Base-by-base conservation (phyloP, 1,140 invertebrate species). In the Atta texana region DNA sequence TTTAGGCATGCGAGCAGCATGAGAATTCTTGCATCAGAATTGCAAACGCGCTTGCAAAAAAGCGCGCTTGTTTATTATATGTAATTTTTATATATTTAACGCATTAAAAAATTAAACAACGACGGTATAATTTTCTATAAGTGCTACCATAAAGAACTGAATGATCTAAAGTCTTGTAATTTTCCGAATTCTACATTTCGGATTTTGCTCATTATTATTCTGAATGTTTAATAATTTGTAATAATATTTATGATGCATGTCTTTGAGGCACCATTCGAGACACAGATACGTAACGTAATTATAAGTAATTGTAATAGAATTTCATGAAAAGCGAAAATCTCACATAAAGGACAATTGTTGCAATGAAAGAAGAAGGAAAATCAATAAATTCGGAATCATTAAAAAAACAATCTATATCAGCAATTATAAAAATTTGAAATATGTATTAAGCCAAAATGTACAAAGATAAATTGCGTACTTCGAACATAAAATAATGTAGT, bases 111-210 rank as follows among this genome's bases (percentile, higher is more conserved):
- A 59, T 57, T 75, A 59, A 0, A 21, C 6, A 39, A 14, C 14
- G n/a, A 59, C 28, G 24, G 39, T n/a, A 18, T 69, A 64, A 64
- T 51, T 75, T 28, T 55, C 10, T 75, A 34, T 59, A 10, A 57
- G 0, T n/a, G 4, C 24, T 31, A 16, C 3, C 39, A 28, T 31
- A 31, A 53, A 72, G 3, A 72, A 68, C 3, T 28, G 10, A 69
- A n/a, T 21, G 68, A 71, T 39, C 10, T 68, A 71, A 69, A 34
- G 16, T 64, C 28, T 64, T 63, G 14, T 63, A 63, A 63, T 63
- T 16, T 31, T 64, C 2, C 14, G n/a, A 49, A 51, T 71, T 49
- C 24, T 24, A 18, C 21, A 18, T 53, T 4, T 2, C 3, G 0
- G 21, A 1, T 16, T 71, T 49, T 69, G 39, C 34, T 21, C 14